These are phyloP conservation scores for Solenodon paradoxus DNA, from an alignment of 2,113 vertebrate species.

Conservation along the genomic window DNA sequence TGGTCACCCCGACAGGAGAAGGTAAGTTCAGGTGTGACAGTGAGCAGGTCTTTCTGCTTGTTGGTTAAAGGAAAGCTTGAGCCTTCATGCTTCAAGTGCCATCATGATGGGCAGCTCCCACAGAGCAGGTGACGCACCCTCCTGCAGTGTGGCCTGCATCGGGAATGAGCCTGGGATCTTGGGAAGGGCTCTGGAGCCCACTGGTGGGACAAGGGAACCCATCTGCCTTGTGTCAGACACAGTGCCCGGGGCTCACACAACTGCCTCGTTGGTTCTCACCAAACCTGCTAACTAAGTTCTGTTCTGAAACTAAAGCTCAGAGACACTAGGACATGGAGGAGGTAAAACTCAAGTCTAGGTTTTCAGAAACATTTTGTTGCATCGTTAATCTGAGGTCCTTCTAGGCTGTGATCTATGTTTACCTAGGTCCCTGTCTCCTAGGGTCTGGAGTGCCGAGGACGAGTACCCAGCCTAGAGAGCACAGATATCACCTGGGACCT, in stretches of 20 bases:
- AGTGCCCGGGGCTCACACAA: neutral
- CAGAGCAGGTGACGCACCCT: too few relatives aligned
- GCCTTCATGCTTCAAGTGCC: neutral
- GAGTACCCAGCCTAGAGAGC: too few relatives aligned
- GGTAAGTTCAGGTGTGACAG: neutral
- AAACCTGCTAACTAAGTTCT: neutral
- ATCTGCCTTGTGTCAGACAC: neutral
- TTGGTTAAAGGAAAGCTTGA: neutral
- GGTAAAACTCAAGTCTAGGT: neutral
- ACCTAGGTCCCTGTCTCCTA: neutral
- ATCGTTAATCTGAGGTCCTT: neutral
- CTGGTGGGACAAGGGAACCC: too few relatives aligned
- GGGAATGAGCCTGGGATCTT: neutral
- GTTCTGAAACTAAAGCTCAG: neutral
- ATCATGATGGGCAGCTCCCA: neutral
- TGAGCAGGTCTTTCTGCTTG: neutral
- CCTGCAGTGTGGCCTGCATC: neutral
- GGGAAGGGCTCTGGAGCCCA: neutral
- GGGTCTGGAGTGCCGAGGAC: neutral
- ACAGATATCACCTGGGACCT: neutral
- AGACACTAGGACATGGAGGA: neutral
- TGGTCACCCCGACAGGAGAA: neutral
- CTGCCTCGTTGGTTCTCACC: neutral
- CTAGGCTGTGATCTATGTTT: neutral
- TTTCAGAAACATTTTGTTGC: neutral